These are phyloP conservation scores for Bombus fervidus DNA, from an alignment of 1,140 invertebrate genomes.

Conservation along the genomic window DNA sequence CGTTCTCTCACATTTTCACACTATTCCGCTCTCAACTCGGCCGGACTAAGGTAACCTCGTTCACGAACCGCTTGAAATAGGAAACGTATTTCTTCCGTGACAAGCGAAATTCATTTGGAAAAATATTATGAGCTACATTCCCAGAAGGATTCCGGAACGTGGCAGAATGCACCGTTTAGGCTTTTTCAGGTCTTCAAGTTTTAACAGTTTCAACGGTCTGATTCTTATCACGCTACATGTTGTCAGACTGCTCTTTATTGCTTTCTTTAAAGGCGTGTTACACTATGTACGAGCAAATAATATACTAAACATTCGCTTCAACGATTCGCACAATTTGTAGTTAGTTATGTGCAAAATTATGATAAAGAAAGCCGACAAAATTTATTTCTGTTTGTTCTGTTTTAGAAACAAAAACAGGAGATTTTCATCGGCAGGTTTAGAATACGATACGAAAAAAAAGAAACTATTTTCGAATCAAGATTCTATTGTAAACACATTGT, in stretches of 20 bases:
- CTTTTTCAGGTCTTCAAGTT: not conserved
- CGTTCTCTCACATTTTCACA: constrained; percentile 13
- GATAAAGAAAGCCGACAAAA: no score
- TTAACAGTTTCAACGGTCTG: not conserved
- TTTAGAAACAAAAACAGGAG: no score
- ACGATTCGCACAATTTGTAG: no score
- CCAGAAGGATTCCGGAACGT: constrained; percentile 18
- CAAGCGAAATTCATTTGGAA: constrained; percentile 63
- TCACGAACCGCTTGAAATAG: constrained; percentile 39
- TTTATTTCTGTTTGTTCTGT: no score
- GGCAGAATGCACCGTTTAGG: constrained; percentile 14
- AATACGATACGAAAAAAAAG: no score
- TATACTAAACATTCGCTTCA: not conserved
- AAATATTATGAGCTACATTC: constrained; percentile 52
- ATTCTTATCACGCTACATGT: not conserved
- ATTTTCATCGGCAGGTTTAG: no score
- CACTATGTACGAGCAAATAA: not conserved
- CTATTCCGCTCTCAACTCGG: not conserved
- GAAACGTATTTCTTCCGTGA: constrained; percentile 52
- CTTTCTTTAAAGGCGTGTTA: not conserved
- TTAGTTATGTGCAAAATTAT: no score
- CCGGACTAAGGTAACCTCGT: constrained; percentile 25
- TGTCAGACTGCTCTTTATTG: not conserved
- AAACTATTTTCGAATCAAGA: no score
- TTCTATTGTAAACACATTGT: no score